Percentiles rank a stretch among this genome's conserved stretches.
phyloP scores from a whole-genome alignment of 2,888 invertebrate species.

The Rhamphomyia laevipes region DNA sequence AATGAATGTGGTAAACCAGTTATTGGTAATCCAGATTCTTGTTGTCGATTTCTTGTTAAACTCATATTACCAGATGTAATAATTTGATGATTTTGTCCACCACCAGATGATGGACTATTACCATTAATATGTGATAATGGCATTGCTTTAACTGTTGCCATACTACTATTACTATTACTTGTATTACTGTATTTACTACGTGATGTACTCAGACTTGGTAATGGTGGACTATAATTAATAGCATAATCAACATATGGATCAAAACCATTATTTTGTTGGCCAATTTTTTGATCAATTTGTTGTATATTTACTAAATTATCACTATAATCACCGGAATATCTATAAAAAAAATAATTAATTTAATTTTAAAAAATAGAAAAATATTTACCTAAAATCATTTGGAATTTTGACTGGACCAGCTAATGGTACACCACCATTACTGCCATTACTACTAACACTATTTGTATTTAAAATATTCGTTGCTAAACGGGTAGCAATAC shows the following conservation, averaged over 20 bases:
- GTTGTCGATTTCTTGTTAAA: conserved; percentile 32
- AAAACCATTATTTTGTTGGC: conserved; percentile 74
- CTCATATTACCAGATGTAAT: conserved; percentile 17
- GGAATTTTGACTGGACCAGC: conserved; percentile 68
- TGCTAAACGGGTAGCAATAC: conserved; percentile 38
- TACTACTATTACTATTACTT: conserved; percentile 27
- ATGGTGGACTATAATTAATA: conserved; percentile 77
- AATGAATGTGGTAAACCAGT: conserved; percentile 34
- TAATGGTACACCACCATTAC: conserved; percentile 51
- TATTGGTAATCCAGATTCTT: conserved; percentile 37
- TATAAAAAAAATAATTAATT: conserved; percentile 7
- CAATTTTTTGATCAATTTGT: conserved; percentile 23
- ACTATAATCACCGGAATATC: conserved; percentile 35
- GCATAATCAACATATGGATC: conserved; percentile 82
- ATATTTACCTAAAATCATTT: conserved; percentile 43
- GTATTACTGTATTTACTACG: conserved; percentile 31
- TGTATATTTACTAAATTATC: conserved; percentile 15
- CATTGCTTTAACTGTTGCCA: conserved; percentile 24
- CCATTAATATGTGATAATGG: conserved; percentile 10
- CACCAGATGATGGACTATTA: conserved; percentile 6
- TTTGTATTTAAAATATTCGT: conserved; percentile 19
- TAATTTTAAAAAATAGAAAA: neutral
- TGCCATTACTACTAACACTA: conserved; percentile 10
- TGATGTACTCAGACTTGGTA: conserved; percentile 35
- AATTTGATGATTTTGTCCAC: neutral